phyloP scores from a whole-genome alignment of 2,113 vertebrate genomes.

The Chaetura pelagica region DNA sequence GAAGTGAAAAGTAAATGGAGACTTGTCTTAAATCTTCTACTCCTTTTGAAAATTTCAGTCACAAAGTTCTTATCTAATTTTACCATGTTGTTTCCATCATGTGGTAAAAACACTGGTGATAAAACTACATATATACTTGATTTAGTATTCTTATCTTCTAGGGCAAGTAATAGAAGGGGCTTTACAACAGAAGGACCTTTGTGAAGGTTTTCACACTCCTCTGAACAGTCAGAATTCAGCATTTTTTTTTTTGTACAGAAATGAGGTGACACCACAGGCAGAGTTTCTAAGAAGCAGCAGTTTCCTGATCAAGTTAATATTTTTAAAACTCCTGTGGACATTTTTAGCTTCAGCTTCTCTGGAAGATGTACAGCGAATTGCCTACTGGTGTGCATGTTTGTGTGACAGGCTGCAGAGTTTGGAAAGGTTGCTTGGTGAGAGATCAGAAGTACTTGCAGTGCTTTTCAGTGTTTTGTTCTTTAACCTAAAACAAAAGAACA shows the following conservation, averaged over 20 bases:
- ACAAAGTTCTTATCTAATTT: background rate
- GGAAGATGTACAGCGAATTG: background rate
- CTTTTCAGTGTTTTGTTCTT: background rate
- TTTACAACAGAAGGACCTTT: background rate
- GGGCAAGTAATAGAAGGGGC: background rate
- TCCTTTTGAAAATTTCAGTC: background rate
- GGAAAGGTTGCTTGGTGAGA: background rate
- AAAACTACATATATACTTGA: background rate
- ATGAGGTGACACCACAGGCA: background rate
- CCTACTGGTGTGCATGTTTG: background rate
- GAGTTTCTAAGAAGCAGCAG: background rate
- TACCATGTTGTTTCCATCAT: background rate
- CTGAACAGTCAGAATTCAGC: background rate
- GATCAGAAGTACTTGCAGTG: background rate
- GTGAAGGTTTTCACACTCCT: background rate
- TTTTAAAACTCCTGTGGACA: background rate
- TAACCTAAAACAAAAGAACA: background rate
- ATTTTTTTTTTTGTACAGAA: background rate
- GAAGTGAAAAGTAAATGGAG: background rate
- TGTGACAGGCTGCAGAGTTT: background rate
- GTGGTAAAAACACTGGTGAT: background rate
- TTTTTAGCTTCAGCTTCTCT: background rate
- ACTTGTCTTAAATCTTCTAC: background rate
- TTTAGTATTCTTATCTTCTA: background rate
- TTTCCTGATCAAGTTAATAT: background rate